A percentile compares a stretch with the other conserved stretches of the same genome.
phyloP scores from a whole-genome alignment of 1,140 invertebrate species.

The Drosophila orena region DNA sequence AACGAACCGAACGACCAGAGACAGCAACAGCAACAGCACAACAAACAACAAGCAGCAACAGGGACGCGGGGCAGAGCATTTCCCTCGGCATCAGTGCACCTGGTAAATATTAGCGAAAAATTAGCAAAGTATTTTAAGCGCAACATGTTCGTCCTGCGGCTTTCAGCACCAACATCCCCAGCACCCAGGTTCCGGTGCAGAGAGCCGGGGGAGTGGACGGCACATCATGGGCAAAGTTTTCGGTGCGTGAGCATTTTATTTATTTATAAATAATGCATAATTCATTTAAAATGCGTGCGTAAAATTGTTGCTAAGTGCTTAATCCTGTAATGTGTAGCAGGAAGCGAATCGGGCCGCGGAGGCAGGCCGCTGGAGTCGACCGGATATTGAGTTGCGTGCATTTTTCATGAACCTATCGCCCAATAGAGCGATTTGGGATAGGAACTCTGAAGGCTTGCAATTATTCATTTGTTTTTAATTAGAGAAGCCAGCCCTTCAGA shows the following conservation, averaged over 20 bases:
- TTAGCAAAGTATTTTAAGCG: conserved; percentile 81
- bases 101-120: conserved; percentile 81
- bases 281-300: conserved; percentile 78
- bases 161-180: conserved; percentile 60
- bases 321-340: conserved; percentile 66
- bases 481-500: not conserved
- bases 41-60: conserved; percentile 10
- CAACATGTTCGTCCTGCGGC: conserved; percentile 78
- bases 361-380: not conserved
- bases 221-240: conserved; percentile 48
- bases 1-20: conserved; percentile 24
- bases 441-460: not conserved
- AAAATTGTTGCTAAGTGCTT: conserved; percentile 76
- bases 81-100: conserved; percentile 35
- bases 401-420: conserved; percentile 15
- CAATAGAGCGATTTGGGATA: conserved; percentile 6
- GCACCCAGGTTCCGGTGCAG: conserved; percentile 5
- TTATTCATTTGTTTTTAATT: conserved; percentile 7
- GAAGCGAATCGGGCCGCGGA: conserved; percentile 5
- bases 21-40: conserved; percentile 32
- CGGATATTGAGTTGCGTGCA: conserved; percentile 12
- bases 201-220: not conserved
- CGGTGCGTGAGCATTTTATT: conserved; percentile 72
- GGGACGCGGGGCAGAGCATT: not conserved
- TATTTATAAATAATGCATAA: conserved; percentile 80